These are phyloP conservation scores for Napeogenes inachia DNA, from an alignment of 2,888 invertebrate genomes.

Conservation along the genomic window DNA sequence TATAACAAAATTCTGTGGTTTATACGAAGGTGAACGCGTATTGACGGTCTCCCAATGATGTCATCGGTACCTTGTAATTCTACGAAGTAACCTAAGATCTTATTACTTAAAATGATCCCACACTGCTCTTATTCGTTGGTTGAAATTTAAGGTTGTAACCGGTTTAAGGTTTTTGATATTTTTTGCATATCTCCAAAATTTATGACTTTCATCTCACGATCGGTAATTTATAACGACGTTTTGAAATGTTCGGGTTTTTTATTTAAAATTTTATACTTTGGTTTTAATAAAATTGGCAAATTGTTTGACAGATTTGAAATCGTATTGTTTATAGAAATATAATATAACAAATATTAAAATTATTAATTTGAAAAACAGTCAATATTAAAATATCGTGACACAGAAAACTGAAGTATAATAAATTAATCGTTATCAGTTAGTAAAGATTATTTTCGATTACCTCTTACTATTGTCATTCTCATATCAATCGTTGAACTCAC, in stretches of 20 bases:
- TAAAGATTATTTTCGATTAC: constrained; percentile 18
- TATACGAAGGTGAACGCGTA: constrained; percentile 59
- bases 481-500: constrained; percentile 20
- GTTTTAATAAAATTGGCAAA: no score
- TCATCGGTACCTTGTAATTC: constrained; percentile 66
- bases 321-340: no score
- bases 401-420: constrained; percentile 9
- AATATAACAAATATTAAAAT: no score
- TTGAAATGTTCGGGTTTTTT: constrained; percentile 11
- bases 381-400: background rate
- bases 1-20: constrained; percentile 18
- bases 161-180: constrained; percentile 51
- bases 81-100: constrained; percentile 60
- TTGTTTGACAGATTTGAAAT: no score
- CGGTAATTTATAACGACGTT: constrained; percentile 14
- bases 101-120: constrained; percentile 56
- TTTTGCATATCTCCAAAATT: constrained; percentile 33
- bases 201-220: constrained; percentile 14
- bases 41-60: constrained; percentile 52
- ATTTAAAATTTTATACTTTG: background rate
- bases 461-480: constrained; percentile 13
- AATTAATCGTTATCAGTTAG: constrained; percentile 8
- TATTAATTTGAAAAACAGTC: background rate
- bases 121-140: constrained; percentile 52
- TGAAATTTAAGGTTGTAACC: constrained; percentile 54